These are phyloP conservation scores for Macrosiphum euphorbiae DNA, from an alignment of 2,888 invertebrate species.

Conservation along the genomic window DNA sequence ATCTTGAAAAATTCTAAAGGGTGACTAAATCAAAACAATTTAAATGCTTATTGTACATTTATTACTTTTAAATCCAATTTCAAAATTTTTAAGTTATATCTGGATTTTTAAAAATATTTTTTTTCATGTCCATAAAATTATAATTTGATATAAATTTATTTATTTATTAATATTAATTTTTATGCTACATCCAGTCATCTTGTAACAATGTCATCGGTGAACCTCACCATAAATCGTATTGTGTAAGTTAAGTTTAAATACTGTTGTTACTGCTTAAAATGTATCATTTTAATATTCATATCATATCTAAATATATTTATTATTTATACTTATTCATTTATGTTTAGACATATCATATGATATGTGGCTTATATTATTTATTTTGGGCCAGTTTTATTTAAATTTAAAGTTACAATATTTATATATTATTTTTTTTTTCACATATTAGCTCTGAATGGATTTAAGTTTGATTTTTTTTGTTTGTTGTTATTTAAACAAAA, in stretches of 20 bases:
- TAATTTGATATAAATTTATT: slow-evolving; percentile 10
- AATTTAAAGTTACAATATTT: not conserved
- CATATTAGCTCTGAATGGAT: slow-evolving; percentile 4
- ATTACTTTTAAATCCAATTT: no score
- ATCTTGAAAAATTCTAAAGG: not conserved
- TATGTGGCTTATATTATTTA: slow-evolving; percentile 19
- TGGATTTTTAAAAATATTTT: not conserved
- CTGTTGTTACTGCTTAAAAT: not conserved
- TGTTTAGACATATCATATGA: not conserved
- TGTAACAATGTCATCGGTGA: slow-evolving; percentile 92
- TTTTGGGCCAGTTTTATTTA: slow-evolving; percentile 1
- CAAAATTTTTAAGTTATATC: not conserved
- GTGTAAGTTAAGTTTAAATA: slow-evolving; percentile 80
- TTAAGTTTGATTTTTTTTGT: slow-evolving; percentile 34
- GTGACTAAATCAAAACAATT: not conserved
- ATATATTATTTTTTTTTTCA: not conserved
- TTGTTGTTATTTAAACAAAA: not conserved
- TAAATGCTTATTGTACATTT: not conserved
- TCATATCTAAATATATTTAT: not conserved
- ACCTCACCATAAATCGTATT: slow-evolving; percentile 92
- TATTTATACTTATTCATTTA: not conserved
- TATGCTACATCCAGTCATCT: slow-evolving; percentile 80
- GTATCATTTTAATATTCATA: not conserved
- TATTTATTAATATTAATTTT: slow-evolving; percentile 65
- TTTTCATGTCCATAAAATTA: slow-evolving; percentile 51